Conservation (phyloP, 2,797 vertebrate genomes). For the Mycteria americana region DNA sequence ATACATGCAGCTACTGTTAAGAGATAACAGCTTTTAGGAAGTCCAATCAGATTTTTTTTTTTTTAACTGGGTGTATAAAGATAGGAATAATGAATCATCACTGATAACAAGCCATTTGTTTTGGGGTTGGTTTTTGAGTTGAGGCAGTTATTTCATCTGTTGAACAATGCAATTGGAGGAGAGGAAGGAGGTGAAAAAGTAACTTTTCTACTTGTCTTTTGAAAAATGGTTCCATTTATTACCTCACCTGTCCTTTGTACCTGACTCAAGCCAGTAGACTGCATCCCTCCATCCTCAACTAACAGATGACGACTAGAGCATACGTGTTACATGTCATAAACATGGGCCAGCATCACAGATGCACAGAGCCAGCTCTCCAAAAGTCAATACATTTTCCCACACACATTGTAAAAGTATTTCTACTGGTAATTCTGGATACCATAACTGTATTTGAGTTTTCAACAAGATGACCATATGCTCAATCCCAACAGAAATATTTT, state of each 20-base stretch:
- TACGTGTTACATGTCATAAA: neutral
- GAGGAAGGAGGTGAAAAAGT: neutral
- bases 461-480: neutral
- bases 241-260: neutral
- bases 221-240: neutral
- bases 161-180: neutral
- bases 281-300: neutral
- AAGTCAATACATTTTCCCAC: neutral
- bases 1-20: neutral
- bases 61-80: neutral
- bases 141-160: neutral
- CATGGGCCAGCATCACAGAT: neutral
- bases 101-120: rapidly evolving
- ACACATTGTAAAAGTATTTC: neutral
- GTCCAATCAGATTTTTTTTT: neutral
- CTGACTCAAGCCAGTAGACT: neutral
- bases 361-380: neutral
- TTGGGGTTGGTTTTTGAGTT: neutral
- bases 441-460: neutral
- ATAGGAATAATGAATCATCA: neutral
- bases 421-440: neutral
- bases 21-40: neutral
- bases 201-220: neutral
- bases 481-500: neutral
- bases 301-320: neutral